Evolutionary conservation across 2,888 invertebrate species (phyloP).

Genomic region (Criorhina ranunculi): DNA sequence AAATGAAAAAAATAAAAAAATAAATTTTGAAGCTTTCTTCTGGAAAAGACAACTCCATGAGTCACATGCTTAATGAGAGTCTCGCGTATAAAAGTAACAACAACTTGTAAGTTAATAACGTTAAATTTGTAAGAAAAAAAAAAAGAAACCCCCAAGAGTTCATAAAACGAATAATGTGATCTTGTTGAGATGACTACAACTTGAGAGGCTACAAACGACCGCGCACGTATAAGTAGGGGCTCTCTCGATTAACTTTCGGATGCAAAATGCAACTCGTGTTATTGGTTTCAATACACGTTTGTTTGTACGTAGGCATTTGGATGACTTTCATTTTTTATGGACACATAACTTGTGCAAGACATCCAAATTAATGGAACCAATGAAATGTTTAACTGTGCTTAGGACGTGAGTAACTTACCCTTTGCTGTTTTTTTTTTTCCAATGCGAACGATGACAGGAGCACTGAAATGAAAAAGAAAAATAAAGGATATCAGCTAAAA

Average conservation of each 20-base stretch:
- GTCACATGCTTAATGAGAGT: slow-evolving; percentile 54
- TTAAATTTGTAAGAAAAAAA: slow-evolving; percentile 24
- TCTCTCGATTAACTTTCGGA: slow-evolving; percentile 29
- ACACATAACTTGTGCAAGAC: neutral
- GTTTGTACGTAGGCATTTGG: neutral
- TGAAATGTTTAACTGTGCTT: too few relatives aligned
- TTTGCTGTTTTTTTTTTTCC: too few relatives aligned
- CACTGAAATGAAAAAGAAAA: too few relatives aligned
- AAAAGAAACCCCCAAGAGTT: slow-evolving; percentile 38
- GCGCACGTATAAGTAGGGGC: slow-evolving; percentile 31
- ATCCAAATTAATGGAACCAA: too few relatives aligned
- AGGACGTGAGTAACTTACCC: too few relatives aligned
- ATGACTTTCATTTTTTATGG: slow-evolving; percentile 48
- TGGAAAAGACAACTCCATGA: slow-evolving; percentile 45
- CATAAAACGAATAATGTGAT: slow-evolving; percentile 63
- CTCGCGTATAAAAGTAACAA: slow-evolving; percentile 9
- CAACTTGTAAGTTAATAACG: slow-evolving; percentile 47
- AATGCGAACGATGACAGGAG: too few relatives aligned
- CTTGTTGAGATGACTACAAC: slow-evolving; percentile 58
- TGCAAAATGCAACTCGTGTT: slow-evolving; percentile 45
- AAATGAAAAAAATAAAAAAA: slow-evolving; percentile 26
- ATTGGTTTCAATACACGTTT: neutral
- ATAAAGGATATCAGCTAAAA: too few relatives aligned
- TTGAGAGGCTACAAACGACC: slow-evolving; percentile 56
- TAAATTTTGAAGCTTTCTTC: slow-evolving; percentile 52